Base-by-base conservation (phyloP, 2,888 invertebrate genomes). In the Biston betularia region DNA sequence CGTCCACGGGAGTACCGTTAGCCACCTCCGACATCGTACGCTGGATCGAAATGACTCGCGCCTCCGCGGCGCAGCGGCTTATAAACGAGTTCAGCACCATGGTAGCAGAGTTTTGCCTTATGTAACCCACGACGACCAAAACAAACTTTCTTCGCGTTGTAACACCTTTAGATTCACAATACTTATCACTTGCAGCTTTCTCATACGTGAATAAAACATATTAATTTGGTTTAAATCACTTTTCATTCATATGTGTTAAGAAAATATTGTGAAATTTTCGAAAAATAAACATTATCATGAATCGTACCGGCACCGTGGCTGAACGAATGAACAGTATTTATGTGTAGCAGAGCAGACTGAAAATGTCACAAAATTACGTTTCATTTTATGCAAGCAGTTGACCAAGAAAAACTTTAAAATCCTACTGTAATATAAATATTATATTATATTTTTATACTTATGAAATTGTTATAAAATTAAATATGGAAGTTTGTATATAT, bases 11-110 rank as follows among this genome's bases (percentile, higher is more conserved):
- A 63, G 83, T 75, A 59, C 84, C 87, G 89, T 86, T 87, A 77
- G 82, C 88, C 85, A 86, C 91, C 82, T 88, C 88, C 86, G 87
- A 85, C 93, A 93, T 92, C 86, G 89, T 89, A 84, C 88, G 86
- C 82, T 87, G 87, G 82, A 85, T 85, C 87, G 89, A 86, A 93
- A 84, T 93, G 90, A 89, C 80, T 79, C 81, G 82, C 77, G 79
- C 79, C 77, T 80, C 82, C 77, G 81, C 83, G 78, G 81, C 75
- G 75, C 82, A 77, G 74, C 79, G 81, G 77, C 78, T 90, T 93
- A 88, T 93, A 93, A 85, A 80, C 83, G 81, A 80, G 70, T 87
- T 85, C 75, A 90, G 81, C 88, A 89, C 91, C 87, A 89, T 87
- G 83, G 81, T 86, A 79, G 71, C 80, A 74, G 75, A 75, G 66